A percentile compares a stretch with the other conserved stretches of the same genome.
Evolutionary conservation across 2,888 invertebrate genomes (phyloP).

Genomic region (Plebejus argus): DNA sequence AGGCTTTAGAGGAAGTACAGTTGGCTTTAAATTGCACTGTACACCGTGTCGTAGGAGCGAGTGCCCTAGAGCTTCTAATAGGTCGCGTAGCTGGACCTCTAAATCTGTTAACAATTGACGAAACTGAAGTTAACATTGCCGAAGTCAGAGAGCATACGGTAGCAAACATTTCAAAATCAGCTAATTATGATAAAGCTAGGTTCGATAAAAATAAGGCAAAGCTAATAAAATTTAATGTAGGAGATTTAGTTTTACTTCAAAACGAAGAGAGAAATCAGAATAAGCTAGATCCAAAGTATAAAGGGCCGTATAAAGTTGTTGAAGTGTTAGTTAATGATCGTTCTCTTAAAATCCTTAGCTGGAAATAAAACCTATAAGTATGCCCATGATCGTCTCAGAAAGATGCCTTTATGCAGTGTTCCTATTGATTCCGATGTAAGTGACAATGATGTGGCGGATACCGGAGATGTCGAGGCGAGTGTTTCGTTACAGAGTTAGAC

Average conservation of each 20-base stretch:
- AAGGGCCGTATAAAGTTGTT: background rate
- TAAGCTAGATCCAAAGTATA: conserved; percentile 18
- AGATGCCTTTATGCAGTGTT: background rate
- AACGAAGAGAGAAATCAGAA: background rate
- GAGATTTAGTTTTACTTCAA: conserved; percentile 2
- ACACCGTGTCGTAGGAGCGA: too few relatives aligned
- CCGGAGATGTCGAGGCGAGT: background rate
- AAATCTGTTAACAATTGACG: conserved; percentile 1
- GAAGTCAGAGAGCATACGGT: too few relatives aligned
- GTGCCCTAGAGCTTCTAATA: background rate
- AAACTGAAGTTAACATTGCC: too few relatives aligned
- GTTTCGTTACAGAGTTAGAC: background rate
- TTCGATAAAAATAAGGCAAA: background rate
- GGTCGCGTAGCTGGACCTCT: background rate
- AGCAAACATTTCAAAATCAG: too few relatives aligned
- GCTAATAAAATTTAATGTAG: background rate
- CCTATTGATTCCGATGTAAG: too few relatives aligned
- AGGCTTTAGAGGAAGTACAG: background rate
- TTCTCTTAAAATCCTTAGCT: background rate
- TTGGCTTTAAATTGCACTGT: too few relatives aligned
- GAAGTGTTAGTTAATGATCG: background rate
- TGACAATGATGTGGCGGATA: background rate
- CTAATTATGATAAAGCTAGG: too few relatives aligned
- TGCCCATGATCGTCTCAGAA: background rate
- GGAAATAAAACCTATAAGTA: conserved; percentile 2